phyloP scores from a whole-genome alignment of 2,113 vertebrate species.

The Gnathonemus echidnorhynchus region DNA sequence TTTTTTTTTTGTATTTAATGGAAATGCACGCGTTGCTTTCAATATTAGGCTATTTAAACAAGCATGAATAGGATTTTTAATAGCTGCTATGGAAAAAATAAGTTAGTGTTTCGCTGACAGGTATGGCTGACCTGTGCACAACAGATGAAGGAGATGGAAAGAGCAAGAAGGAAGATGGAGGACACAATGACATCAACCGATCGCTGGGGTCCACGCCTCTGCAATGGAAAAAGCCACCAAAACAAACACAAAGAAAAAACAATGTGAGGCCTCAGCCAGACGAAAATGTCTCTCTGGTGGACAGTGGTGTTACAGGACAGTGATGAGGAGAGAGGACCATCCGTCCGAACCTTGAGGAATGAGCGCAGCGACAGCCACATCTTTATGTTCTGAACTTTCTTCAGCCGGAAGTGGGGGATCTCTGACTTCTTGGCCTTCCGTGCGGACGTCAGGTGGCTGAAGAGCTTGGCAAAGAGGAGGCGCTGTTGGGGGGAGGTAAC shows the following conservation, averaged over 20 bases:
- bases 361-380: conserved; percentile 96
- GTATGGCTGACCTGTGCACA: conserved; percentile 81
- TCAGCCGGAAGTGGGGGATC: conserved; percentile 95
- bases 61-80: background rate
- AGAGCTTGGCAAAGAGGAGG: conserved; percentile 92
- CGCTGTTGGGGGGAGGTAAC: conserved; percentile 60
- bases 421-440: conserved; percentile 94
- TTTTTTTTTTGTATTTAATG: background rate
- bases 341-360: conserved; percentile 75
- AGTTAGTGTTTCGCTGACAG: background rate
- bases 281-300: background rate
- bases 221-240: conserved; percentile 27
- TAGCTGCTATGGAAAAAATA: background rate
- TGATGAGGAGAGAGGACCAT: too few species aligned
- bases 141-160: conserved; percentile 91
- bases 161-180: conserved; percentile 82
- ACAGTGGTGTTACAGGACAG: background rate
- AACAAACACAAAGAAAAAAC: background rate
- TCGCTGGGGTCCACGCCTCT: conserved; percentile 92
- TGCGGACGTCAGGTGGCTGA: conserved; percentile 93
- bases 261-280: background rate
- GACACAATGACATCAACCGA: conserved; percentile 97
- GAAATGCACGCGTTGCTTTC: background rate
- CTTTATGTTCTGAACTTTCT: conserved; percentile 98
- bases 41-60: background rate